Evolutionary conservation across 92 coral and sea anemone species (phyloP).

Genomic region (Zoanthus gigantus): DNA sequence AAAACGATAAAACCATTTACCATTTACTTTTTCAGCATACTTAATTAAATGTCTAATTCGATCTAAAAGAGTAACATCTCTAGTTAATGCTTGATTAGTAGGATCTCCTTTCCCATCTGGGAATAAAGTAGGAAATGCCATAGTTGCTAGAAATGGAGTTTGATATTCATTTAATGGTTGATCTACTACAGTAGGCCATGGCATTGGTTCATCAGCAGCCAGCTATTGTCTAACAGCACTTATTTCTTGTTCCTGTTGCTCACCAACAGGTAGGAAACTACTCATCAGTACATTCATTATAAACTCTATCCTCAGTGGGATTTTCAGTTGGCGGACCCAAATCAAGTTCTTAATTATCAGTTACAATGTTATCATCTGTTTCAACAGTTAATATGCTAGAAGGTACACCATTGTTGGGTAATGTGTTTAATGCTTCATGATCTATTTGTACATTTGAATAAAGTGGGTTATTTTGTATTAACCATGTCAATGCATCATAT

Average conservation of each 20-base stretch:
- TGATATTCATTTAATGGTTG: neutral
- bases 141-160: neutral
- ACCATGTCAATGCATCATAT: too few relatives aligned
- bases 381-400: neutral
- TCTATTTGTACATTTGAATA: neutral
- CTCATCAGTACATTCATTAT: neutral
- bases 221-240: neutral
- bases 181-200: neutral
- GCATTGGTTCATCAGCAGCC: neutral
- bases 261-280: slow-evolving; percentile 5
- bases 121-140: neutral
- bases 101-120: too few relatives aligned
- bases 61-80: too few relatives aligned
- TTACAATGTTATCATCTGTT: neutral
- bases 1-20: too few relatives aligned
- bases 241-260: neutral
- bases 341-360: neutral
- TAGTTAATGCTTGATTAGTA: too few relatives aligned
- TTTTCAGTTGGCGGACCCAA: neutral
- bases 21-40: too few relatives aligned
- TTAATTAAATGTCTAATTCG: too few relatives aligned
- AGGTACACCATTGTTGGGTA: neutral
- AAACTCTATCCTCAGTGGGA: neutral
- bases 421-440: neutral
- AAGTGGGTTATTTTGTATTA: neutral